Conservation (phyloP, 2,113 vertebrate species). For the Lasiurus borealis region DNA sequence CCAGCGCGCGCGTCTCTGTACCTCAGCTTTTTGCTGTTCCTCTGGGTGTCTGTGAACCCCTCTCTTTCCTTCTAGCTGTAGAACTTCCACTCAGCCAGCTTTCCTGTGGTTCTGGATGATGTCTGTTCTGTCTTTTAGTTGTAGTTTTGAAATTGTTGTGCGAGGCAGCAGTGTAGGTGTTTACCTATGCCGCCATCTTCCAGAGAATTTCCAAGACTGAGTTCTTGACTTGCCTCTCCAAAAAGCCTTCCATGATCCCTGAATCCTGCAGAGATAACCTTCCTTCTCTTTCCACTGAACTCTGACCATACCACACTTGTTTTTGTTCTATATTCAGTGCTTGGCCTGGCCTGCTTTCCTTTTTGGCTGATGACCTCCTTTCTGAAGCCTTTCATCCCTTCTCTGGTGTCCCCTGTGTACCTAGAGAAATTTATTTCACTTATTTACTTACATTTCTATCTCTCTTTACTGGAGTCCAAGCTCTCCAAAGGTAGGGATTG, state of each 20-base stretch:
- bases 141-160: no score
- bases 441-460: background rate
- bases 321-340: background rate
- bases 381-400: slow-evolving; percentile 24
- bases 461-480: background rate
- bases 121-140: no score
- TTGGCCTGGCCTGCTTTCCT: background rate
- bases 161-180: no score
- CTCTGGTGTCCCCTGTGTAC: background rate
- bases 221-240: slow-evolving; percentile 6
- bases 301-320: background rate
- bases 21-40: no score
- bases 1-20: no score
- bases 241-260: background rate
- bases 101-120: no score
- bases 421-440: background rate
- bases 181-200: no score
- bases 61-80: no score
- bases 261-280: background rate
- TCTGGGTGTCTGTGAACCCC: no score
- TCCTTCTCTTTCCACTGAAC: background rate
- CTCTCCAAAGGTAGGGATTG: background rate
- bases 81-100: no score
- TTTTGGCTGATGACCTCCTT: background rate
- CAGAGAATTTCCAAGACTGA: no score